These are phyloP conservation scores for Acomys russatus DNA, from an alignment of 2,797 vertebrate species.

Conservation along the genomic window DNA sequence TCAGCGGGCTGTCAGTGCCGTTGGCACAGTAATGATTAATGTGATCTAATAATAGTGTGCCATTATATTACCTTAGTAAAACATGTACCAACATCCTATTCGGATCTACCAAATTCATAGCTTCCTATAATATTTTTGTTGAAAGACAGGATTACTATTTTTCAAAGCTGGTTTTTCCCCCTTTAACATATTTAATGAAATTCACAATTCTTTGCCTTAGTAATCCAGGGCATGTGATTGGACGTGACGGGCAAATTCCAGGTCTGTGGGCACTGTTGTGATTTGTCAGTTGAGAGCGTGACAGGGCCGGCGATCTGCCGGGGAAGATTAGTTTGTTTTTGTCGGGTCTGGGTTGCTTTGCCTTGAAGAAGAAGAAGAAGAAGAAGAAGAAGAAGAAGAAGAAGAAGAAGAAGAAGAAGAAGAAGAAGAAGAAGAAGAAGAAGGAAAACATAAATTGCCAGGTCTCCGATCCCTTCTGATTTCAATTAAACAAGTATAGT, in stretches of 20 bases:
- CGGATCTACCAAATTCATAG: conserved; percentile 99
- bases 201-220: conserved; percentile 89
- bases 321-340: conserved; percentile 84
- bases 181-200: conserved; percentile 93
- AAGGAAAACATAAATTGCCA: background rate
- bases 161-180: conserved; percentile 90
- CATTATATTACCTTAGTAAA: conserved; percentile 99
- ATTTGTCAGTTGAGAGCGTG: conserved; percentile 87
- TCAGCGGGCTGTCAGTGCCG: conserved; percentile 99
- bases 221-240: conserved; percentile 84
- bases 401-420: conserved; percentile 62
- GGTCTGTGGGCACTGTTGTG: conserved; percentile 83
- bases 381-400: conserved; percentile 68
- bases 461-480: conserved; percentile 77
- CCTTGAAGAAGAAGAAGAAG: conserved; percentile 73
- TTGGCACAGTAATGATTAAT: conserved; percentile 99
- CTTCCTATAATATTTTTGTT: conserved; percentile 99
- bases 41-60: conserved; percentile 99
- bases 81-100: conserved; percentile 99
- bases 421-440: conserved; percentile 74
- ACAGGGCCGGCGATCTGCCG: conserved; percentile 73
- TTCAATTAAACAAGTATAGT: conserved; percentile 52
- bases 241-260: conserved; percentile 85
- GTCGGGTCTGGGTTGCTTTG: conserved; percentile 70
- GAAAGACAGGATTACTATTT: conserved; percentile 98